Base-by-base conservation (phyloP, 2,797 vertebrate species). In the Danio choprae region DNA sequence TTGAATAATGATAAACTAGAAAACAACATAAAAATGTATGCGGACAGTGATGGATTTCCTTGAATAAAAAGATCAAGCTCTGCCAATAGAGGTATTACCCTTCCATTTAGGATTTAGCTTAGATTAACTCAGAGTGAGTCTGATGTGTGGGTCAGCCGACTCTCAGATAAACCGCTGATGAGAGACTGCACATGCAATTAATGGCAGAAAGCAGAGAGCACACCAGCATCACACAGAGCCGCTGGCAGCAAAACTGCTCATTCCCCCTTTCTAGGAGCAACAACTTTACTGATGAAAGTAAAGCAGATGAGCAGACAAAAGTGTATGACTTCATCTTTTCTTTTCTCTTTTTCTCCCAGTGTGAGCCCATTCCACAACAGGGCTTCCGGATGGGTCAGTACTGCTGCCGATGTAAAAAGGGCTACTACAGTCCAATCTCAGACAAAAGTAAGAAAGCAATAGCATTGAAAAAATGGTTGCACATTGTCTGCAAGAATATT, bases 301-400 rank as follows among this genome's bases (percentile, higher is more conserved):
- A 11, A 48, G 43, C 15, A 71, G 4, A 15, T 63, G 13, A 79
- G 9, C 48, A 71, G 7, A 65, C 13, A 29, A 29, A 7, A 51
- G 15, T 11, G n/a, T 22, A 36, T 36, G 40, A 18, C 12, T 4
- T 44, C 6, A 29, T 43, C 10, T 60, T 56, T 70, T 13, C 67
- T 48, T 71, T 20, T 77, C 22, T 73, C 22, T 72, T 20, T 38
- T 48, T 38, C 22, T 20, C n/a, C 74, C 88, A 99, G 97, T 99
- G 97, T 41, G 41, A 96, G 53, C 91, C 95, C 0, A 88, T 95
- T 84, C 91, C 94, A 67, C 93, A 89, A 65, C 91, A 60, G 0
- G 94, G 96, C 38, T 97, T 98, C 69, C 87, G 95, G 36, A 91
- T 98, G 68, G 97, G 96, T 81, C 95, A 90, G 87, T 98, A 98